phyloP scores from a whole-genome alignment of 64 coral and sea anemone species.

The Actinia tenebrosa region DNA sequence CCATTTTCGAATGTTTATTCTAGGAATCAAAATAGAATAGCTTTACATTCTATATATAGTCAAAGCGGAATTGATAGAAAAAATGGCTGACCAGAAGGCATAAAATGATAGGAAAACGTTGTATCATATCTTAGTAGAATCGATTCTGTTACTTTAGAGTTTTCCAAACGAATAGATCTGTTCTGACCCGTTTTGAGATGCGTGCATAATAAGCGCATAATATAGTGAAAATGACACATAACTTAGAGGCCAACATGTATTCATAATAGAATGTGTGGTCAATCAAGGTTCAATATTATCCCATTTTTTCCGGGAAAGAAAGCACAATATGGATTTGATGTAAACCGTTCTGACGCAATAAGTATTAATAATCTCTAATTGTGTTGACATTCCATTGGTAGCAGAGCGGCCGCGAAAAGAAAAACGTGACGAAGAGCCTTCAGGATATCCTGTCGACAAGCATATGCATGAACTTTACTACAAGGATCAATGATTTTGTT shows the following conservation, averaged over 20 bases:
- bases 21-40: no score
- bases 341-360: not conserved
- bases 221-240: not conserved
- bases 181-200: no score
- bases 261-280: not conserved
- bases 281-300: not conserved
- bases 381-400: not conserved
- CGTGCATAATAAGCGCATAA: no score
- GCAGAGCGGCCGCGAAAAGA: not conserved
- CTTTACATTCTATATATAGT: no score
- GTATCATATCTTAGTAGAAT: no score
- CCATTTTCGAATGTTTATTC: no score
- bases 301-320: not conserved
- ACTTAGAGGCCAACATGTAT: not conserved
- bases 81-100: no score
- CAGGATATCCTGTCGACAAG: not conserved
- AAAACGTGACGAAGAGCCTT: not conserved
- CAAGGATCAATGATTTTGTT: slow-evolving; percentile 1
- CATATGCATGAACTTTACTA: not conserved
- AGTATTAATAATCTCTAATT: not conserved
- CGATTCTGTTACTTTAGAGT: no score
- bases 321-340: not conserved
- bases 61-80: no score
- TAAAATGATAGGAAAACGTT: no score
- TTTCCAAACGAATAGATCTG: no score